Conservation (phyloP, 2,888 invertebrate species). For the Cephus spinipes region DNA sequence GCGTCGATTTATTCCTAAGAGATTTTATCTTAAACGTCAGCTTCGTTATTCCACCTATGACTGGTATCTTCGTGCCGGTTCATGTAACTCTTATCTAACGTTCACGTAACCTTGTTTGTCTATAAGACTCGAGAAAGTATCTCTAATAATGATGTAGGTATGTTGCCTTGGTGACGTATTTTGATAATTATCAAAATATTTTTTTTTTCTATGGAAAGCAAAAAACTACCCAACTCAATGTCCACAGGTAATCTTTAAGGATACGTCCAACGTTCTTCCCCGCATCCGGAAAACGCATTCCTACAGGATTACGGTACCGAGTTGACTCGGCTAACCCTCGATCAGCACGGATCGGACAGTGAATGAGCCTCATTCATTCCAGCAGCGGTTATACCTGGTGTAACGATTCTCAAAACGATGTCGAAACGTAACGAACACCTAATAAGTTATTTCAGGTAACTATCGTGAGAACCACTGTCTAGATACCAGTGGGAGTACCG, state of each 20-base stretch:
- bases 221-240: not conserved
- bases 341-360: slow-evolving; percentile 32
- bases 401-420: not conserved
- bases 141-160: not conserved
- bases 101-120: not conserved
- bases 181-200: not conserved
- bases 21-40: not conserved
- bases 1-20: not conserved
- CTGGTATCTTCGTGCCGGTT: not conserved
- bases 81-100: not conserved
- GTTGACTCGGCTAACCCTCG: not conserved
- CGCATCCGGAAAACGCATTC: slow-evolving; percentile 44
- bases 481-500: slow-evolving; percentile 35
- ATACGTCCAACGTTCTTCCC: slow-evolving; percentile 26
- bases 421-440: not conserved
- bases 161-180: not conserved
- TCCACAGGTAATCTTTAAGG: slow-evolving; percentile 10
- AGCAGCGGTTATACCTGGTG: slow-evolving; percentile 31
- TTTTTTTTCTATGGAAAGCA: not conserved
- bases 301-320: slow-evolving; percentile 44
- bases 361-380: slow-evolving; percentile 45
- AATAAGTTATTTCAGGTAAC: not conserved
- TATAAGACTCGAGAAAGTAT: not conserved
- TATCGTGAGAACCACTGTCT: not conserved
- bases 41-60: not conserved